Conservation (phyloP, 1,140 invertebrate genomes). For the Brachionus calyciflorus region DNA sequence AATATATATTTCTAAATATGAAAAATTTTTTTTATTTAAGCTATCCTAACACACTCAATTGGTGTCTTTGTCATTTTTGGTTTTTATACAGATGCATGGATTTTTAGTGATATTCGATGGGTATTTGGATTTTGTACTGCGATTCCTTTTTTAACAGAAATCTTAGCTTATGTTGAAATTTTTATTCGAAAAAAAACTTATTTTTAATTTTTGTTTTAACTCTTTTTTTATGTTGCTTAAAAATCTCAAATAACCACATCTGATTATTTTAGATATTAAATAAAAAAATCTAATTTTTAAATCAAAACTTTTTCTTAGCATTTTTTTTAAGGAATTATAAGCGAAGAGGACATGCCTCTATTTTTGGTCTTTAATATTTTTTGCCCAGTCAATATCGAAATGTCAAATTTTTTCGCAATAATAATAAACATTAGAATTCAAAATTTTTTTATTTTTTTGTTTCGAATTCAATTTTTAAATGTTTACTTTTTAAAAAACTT, state of each 20-base stretch:
- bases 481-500: conserved; percentile 48
- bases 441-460: no score
- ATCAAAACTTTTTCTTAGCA: not conserved
- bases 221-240: conserved; percentile 2
- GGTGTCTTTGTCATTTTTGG: conserved; percentile 33
- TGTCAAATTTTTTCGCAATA: no score
- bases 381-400: no score
- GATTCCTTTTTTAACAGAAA: conserved; percentile 41
- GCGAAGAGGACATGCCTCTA: no score
- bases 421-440: no score
- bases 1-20: not conserved
- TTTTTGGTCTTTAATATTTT: no score
- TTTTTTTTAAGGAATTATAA: not conserved
- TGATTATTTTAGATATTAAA: not conserved
- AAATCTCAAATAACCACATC: not conserved
- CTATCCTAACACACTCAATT: conserved; percentile 36
- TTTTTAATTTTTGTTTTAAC: conserved; percentile 2
- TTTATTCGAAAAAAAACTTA: conserved; percentile 6
- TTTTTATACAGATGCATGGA: conserved; percentile 37
- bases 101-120: conserved; percentile 7
- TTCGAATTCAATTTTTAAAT: no score
- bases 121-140: conserved; percentile 40
- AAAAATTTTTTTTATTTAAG: not conserved
- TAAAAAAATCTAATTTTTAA: not conserved
- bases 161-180: conserved; percentile 23